These are phyloP conservation scores for Conger conger DNA, from an alignment of 2,113 vertebrate species.

Conservation along the genomic window DNA sequence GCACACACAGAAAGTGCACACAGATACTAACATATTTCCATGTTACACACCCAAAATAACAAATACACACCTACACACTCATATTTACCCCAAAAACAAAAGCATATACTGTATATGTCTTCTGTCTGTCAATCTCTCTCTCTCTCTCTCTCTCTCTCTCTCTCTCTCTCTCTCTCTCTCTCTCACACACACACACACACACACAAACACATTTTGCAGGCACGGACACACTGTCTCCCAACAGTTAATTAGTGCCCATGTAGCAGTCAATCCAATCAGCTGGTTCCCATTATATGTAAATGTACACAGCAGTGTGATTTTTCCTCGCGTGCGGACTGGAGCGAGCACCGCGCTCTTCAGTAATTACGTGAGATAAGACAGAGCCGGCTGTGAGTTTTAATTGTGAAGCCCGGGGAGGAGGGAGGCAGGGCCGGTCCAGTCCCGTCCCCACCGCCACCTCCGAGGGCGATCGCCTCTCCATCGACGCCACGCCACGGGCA, in stretches of 20 bases:
- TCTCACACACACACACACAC: neutral
- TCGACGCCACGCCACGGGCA: neutral
- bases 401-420: constrained; percentile 64
- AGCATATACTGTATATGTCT: too few species aligned
- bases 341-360: neutral
- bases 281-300: constrained; percentile 1
- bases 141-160: too few species aligned
- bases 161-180: too few species aligned
- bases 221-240: neutral
- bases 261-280: constrained; percentile 5
- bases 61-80: neutral
- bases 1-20: constrained; percentile 2
- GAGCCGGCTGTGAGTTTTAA: constrained; percentile 67
- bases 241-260: neutral
- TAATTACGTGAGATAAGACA: constrained; percentile 25
- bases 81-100: neutral
- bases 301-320: neutral
- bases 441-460: constrained; percentile 45
- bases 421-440: constrained; percentile 62
- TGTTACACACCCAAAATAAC: neutral
- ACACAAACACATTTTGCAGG: neutral
- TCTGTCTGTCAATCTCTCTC: too few species aligned
- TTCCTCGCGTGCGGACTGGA: neutral
- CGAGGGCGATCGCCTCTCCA: constrained; percentile 59
- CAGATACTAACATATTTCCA: constrained; percentile 15